A percentile compares a stretch with the other conserved stretches of the same genome.
phyloP scores from a whole-genome alignment of 2,113 vertebrate species.

The Suricata suricatta region DNA sequence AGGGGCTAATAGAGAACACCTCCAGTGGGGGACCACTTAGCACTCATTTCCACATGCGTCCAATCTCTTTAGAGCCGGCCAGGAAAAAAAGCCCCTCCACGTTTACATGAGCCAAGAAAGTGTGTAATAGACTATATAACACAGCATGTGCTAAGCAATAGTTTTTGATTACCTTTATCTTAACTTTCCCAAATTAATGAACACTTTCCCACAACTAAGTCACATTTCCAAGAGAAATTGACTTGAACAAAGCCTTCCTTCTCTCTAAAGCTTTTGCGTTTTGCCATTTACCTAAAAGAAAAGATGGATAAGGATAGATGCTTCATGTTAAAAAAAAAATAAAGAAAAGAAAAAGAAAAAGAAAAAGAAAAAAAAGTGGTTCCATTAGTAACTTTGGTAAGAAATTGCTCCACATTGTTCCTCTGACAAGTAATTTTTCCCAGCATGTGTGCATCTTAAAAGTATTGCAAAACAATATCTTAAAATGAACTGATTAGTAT shows the following conservation, averaged over 20 bases:
- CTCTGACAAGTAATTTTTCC: conserved; percentile 81
- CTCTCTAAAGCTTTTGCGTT: conserved; percentile 12
- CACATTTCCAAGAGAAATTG: conserved; percentile 38
- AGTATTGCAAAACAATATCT: conserved; percentile 87
- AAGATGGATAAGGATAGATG: conserved; percentile 48
- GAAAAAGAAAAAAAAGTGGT: conserved; percentile 38
- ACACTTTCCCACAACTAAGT: conserved; percentile 29
- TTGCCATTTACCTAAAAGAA: conserved; percentile 64
- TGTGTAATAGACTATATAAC: neutral
- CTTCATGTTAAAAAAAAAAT: neutral
- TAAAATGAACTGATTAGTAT: conserved; percentile 87
- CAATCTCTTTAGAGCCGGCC: conserved; percentile 46
- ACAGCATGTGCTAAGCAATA: conserved; percentile 27
- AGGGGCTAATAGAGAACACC: conserved; percentile 25
- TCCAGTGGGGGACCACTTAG: conserved; percentile 26
- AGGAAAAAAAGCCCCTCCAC: neutral
- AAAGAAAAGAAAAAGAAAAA: neutral
- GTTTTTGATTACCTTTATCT: conserved; percentile 74
- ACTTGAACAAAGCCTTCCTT: conserved; percentile 5
- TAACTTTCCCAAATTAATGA: conserved; percentile 62
- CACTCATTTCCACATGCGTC: conserved; percentile 41
- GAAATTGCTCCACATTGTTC: conserved; percentile 76
- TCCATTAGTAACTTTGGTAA: conserved; percentile 80
- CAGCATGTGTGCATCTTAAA: conserved; percentile 82
- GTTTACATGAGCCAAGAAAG: conserved; percentile 40